Conservation (phyloP, 1,140 invertebrate species). For the Drosophila truncata region DNA sequence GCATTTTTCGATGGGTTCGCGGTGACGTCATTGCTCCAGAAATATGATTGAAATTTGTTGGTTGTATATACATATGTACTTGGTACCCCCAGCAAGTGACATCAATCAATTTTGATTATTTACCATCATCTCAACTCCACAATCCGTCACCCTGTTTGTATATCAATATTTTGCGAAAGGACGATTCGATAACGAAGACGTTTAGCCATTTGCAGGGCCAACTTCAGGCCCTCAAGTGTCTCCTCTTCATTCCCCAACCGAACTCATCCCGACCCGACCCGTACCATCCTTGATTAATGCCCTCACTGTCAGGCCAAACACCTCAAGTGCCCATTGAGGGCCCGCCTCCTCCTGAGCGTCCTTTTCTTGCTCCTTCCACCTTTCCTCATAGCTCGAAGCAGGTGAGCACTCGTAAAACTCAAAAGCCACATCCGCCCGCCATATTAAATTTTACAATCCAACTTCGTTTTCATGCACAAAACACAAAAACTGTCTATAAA, state of each 20-base stretch:
- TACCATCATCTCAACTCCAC: constrained; percentile 21
- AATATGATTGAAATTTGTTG: constrained; percentile 35
- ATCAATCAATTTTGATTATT: constrained; percentile 44
- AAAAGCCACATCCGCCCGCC: constrained; percentile 65
- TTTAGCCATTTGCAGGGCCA: constrained; percentile 52
- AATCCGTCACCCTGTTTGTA: constrained; percentile 28
- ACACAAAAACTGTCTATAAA: constrained; percentile 69
- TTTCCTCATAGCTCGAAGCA: constrained; percentile 30
- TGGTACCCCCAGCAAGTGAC: constrained; percentile 13
- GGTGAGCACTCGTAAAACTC: constrained; percentile 57
- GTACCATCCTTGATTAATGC: constrained; percentile 37
- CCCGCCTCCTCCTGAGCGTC: not conserved
- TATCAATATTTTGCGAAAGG: constrained; percentile 47
- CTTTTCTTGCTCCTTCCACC: not conserved
- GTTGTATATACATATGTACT: not conserved
- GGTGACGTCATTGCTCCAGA: constrained; percentile 41
- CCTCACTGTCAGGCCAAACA: constrained; percentile 54
- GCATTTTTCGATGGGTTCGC: constrained; percentile 24
- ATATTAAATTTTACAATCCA: constrained; percentile 64
- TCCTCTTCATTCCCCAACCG: constrained; percentile 18
- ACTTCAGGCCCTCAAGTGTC: constrained; percentile 44
- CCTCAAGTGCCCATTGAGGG: constrained; percentile 47
- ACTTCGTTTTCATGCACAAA: constrained; percentile 45
- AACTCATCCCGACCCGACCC: not conserved
- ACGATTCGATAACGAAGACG: constrained; percentile 52